Evolutionary conservation across 2,113 vertebrate genomes (phyloP), one percentile per base, ranked within the genome.

Genomic region (Phylloscopus trochiloides): DNA sequence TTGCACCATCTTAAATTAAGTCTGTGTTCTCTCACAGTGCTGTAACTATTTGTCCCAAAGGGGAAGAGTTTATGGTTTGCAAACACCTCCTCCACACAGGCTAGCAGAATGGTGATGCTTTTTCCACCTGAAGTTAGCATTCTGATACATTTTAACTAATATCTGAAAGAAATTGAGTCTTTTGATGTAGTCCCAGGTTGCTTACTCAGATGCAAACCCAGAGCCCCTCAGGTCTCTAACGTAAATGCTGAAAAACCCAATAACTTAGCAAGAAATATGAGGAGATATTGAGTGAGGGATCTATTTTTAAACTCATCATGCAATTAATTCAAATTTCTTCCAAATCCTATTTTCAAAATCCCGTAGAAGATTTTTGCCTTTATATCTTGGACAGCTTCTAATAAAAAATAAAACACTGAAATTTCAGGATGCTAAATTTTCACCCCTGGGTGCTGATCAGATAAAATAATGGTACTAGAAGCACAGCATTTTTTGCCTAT

Each of bases 211-310:
- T 61, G 38, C 66, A 93, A 87, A 77, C 42, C 1, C 16, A 52
- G 57, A 74, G 26, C 3, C 32, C 22, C 34, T 68, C 38, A 50
- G 11, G 57, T 65, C 9, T 68, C 22, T 57, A 32, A 55, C 48
- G 54, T 13, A 77, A 81, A 55, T 59, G 11, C 38, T 58, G 63
- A 79, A 92, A 92, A 79, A 34, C 3, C 17, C 43, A 68, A 2
- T n/a, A 70, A 70, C 3, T 81, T 84, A 42, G 7, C 9, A 76
- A 58, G 34, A 84, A 81, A 63, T 78, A 54, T 52, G 12, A 74
- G 31, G 14, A 47, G 7, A 74, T 36, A 91, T 34, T 0, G 0
- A 79, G 16, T 50, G 9, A 42, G 4, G 4, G 2, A 76, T 40
- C 16, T 77, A 7, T 54, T 80, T 93, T 79, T 66, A 77, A 82